Evolutionary conservation across 1,140 invertebrate species (phyloP), one percentile per base, ranked within the genome.

Genomic region (Eulimnadia texana): DNA sequence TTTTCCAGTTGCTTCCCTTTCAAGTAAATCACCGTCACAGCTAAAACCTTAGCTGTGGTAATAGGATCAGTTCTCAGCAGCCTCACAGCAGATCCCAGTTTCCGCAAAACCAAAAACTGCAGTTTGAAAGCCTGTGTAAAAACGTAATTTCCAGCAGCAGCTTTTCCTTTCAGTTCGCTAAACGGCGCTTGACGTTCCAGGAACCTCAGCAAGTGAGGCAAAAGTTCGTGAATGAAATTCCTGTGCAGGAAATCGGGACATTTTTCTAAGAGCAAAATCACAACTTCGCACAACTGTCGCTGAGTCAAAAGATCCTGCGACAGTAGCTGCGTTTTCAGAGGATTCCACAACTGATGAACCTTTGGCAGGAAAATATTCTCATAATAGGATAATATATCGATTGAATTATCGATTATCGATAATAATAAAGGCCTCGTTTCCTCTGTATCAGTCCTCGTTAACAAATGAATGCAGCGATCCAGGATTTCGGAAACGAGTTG

Each of bases 181-280:
- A 20, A 27, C 11, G 10, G 25, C 9, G 55, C 55, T 27, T 57
- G 55, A n/a, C 3, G 25, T 6, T 57, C 10, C 11, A 57, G 55
- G 55, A 57, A 57, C 1, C 13, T 3, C 0, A 57, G 27, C 28
- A 57, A 42, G 27, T 57, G 27, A 2, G 28, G 28, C 1, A 57
- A 2, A n/a, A 33, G 16, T n/a, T 57, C 55, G 22, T 3, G 25
- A 1, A 57, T 27, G 22, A 20, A 27, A 13, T 27, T 27, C 3
- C 33, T 27, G 25, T 33, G 55, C 27, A 57, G 27, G 22, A 57
- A 57, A 57, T 57, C 55, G 6, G 55, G 25, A n/a, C 55, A 57
- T 9, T 33, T 16, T 16, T 33, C 27, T 13, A 57, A 10, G 2
- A 57, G 22, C 10, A 33, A 33, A 19, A 57, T 20, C 20, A 57